Conservation (phyloP, 2,888 invertebrate genomes). For the Drosophila lutescens region DNA sequence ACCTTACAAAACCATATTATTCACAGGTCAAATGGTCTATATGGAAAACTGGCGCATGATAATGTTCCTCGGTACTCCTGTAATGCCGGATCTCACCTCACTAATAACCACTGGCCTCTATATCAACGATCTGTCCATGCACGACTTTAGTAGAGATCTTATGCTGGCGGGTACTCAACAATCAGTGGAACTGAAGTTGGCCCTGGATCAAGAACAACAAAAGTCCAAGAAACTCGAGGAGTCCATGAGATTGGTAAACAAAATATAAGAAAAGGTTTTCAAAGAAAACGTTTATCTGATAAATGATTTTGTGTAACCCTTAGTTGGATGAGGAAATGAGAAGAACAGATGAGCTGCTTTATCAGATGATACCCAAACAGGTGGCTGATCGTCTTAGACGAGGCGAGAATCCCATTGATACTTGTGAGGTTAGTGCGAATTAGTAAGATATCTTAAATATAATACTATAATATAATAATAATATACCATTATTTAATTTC, state of each 20-base stretch:
- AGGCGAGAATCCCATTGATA: conserved; percentile 98
- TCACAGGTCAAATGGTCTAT: conserved; percentile 98
- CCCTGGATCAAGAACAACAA: conserved; percentile 97
- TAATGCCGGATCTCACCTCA: conserved; percentile 97
- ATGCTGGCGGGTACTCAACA: conserved; percentile 99
- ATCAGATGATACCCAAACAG: conserved; percentile 99
- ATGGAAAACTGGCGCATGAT: conserved; percentile 99
- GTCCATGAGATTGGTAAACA: conserved; percentile 89
- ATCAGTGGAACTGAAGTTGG: conserved; percentile 97
- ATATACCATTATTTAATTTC: neutral
- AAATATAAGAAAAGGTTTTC: too few species aligned
- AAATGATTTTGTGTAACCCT: too few species aligned
- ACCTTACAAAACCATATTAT: neutral
- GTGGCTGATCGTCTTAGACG: conserved; percentile 96
- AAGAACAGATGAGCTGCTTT: conserved; percentile 96
- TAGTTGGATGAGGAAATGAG: conserved; percentile 97
- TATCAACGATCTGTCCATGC: conserved; percentile 99
- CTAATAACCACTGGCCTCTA: conserved; percentile 96
- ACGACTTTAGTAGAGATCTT: conserved; percentile 98
- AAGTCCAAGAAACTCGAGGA: conserved; percentile 98
- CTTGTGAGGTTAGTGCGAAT: conserved; percentile 91
- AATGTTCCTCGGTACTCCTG: conserved; percentile 97
- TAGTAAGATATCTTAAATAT: neutral
- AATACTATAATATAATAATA: too few species aligned
- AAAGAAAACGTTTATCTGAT: too few species aligned